Percentiles rank a stretch among this genome's conserved stretches.
Evolutionary conservation across 1,140 invertebrate genomes (phyloP).

Genomic region (Mamestra configurata): DNA sequence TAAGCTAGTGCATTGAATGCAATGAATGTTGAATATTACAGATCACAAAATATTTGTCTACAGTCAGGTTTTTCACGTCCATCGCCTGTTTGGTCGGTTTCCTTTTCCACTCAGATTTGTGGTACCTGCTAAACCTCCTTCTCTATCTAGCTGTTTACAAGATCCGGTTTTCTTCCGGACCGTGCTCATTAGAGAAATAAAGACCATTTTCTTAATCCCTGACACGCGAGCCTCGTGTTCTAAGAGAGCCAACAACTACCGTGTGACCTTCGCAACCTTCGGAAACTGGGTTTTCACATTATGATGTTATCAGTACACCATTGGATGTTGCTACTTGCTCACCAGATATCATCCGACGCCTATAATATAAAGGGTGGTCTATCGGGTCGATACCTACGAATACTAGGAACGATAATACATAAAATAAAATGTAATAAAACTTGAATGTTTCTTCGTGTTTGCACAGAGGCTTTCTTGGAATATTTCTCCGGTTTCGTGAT

Average conservation of each 20-base stretch:
- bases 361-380: slow-evolving; percentile 8
- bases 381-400: background rate
- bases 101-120: background rate
- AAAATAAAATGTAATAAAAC: slow-evolving; percentile 18
- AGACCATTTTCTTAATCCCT: slow-evolving; percentile 10
- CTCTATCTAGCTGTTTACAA: background rate
- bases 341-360: slow-evolving; percentile 9
- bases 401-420: background rate
- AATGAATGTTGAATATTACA: background rate
- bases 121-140: background rate
- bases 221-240: slow-evolving; percentile 1
- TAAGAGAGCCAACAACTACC: background rate
- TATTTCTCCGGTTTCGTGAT: slow-evolving; percentile 37
- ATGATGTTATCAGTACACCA: slow-evolving; percentile 17
- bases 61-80: too few species aligned
- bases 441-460: slow-evolving; percentile 16
- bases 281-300: slow-evolving; percentile 27
- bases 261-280: slow-evolving; percentile 28
- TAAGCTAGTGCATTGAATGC: background rate
- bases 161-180: background rate
- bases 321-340: slow-evolving; percentile 13
- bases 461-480: slow-evolving; percentile 27
- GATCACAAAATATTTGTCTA: background rate
- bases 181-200: background rate
- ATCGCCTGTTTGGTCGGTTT: background rate